Evolutionary conservation across 2,113 vertebrate species (phyloP).

Genomic region (Pseudorasbora parva): DNA sequence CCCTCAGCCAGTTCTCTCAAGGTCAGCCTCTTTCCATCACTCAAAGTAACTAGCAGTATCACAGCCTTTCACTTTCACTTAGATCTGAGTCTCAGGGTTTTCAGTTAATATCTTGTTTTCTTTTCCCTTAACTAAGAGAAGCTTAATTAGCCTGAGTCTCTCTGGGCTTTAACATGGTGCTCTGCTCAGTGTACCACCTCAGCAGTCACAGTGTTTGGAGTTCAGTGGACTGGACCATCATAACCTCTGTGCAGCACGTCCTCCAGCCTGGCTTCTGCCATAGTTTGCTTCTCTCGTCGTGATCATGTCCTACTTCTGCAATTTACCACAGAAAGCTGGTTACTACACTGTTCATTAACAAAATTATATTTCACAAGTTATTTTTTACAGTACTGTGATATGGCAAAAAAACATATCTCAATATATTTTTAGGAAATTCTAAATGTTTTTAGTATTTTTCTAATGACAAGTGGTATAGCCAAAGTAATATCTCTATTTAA

Average conservation of each 20-base stretch:
- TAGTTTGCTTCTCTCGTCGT: neutral
- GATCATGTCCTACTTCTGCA: slow-evolving; percentile 28
- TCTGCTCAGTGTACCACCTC: neutral
- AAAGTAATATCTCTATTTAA: too few species aligned
- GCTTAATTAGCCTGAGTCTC: neutral
- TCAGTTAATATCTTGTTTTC: slow-evolving; percentile 7
- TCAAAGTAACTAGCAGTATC: neutral
- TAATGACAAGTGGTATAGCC: too few species aligned
- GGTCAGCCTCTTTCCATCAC: slow-evolving; percentile 26
- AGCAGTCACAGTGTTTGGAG: neutral
- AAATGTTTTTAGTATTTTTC: too few species aligned
- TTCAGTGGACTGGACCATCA: neutral
- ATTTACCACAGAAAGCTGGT: neutral
- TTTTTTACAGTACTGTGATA: too few species aligned
- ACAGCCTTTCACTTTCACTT: neutral
- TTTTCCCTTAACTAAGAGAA: neutral
- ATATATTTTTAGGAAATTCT: too few species aligned
- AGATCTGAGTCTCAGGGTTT: neutral
- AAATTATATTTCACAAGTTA: too few species aligned
- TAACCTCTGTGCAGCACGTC: slow-evolving; percentile 18
- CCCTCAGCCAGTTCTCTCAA: slow-evolving; percentile 16
- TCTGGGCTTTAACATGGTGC: neutral
- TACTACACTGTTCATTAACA: neutral
- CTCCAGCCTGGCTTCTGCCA: neutral
- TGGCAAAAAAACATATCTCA: too few species aligned